These are phyloP conservation scores for Lepidostoma basale DNA, from an alignment of 1,140 invertebrate genomes.

Conservation along the genomic window DNA sequence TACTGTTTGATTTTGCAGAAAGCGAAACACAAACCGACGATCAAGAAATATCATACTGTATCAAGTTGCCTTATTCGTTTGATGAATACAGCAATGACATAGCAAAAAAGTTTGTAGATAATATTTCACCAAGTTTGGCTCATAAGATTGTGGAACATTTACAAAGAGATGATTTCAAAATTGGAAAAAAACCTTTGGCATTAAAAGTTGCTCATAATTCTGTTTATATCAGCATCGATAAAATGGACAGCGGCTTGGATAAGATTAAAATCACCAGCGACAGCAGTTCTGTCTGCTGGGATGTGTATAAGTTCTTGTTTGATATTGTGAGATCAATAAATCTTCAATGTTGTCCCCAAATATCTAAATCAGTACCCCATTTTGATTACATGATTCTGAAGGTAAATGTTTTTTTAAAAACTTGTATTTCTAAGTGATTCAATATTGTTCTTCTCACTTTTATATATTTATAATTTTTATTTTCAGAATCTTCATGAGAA, in stretches of 20 bases:
- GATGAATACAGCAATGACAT: too few relatives aligned
- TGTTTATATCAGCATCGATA: not conserved
- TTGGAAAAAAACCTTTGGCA: not conserved
- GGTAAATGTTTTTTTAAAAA: not conserved
- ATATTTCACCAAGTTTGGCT: not conserved
- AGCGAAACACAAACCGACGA: not conserved
- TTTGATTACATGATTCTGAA: constrained; percentile 23
- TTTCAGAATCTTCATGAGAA: constrained; percentile 25
- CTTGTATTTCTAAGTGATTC: not conserved
- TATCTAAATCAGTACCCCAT: not conserved
- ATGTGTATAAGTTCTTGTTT: not conserved
- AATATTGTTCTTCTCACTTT: not conserved
- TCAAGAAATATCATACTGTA: not conserved
- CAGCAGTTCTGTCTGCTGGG: not conserved
- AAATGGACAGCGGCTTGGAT: not conserved
- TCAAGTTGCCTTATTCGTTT: not conserved
- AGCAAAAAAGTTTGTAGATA: not conserved
- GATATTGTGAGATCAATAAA: constrained; percentile 6
- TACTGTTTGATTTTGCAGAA: not conserved
- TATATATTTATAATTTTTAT: not conserved
- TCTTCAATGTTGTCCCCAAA: not conserved
- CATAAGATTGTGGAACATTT: not conserved
- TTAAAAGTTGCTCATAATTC: not conserved
- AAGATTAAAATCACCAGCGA: not conserved
- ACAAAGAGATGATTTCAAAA: not conserved